These are phyloP conservation scores for Diplodus puntazzo DNA, from an alignment of 2,797 vertebrate genomes.

Conservation along the genomic window DNA sequence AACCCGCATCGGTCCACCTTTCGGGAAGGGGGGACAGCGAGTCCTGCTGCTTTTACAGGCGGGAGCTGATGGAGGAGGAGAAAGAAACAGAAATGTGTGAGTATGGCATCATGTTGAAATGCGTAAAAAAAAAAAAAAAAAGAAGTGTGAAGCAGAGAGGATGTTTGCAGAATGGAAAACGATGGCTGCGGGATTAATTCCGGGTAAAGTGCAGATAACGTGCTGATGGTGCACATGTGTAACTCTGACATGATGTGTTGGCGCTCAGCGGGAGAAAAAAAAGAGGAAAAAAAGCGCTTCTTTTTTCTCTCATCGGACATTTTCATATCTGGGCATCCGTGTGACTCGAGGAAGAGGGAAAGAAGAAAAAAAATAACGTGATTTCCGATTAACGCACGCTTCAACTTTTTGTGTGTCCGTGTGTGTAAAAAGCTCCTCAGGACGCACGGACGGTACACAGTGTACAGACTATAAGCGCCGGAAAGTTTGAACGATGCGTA, in stretches of 20 bases:
- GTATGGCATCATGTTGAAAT: conserved; percentile 65
- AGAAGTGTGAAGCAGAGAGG: neutral
- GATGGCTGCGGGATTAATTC: no score
- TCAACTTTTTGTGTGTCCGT: conserved; percentile 49
- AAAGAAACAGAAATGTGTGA: conserved; percentile 43
- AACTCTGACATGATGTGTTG: conserved; percentile 35
- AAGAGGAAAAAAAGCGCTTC: conserved; percentile 7
- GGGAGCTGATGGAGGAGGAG: conserved; percentile 9
- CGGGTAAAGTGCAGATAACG: neutral
- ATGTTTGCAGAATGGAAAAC: conserved; percentile 2
- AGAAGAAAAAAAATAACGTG: no score
- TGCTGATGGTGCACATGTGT: conserved; percentile 11
- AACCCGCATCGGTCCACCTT: conserved; percentile 27
- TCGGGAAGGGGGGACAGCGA: conserved; percentile 26
- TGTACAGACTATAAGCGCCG: conserved; percentile 41
- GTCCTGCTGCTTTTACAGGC: conserved; percentile 22
- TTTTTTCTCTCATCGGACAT: conserved; percentile 11
- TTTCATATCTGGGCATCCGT: conserved; percentile 33
- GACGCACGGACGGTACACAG: conserved; percentile 31
- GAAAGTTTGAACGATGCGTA: conserved; percentile 65
- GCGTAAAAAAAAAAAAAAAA: neutral
- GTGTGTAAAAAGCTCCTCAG: no score
- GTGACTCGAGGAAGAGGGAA: neutral
- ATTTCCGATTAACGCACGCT: conserved; percentile 28
- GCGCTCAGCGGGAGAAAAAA: conserved; percentile 13